Base-by-base conservation (phyloP, 2,888 invertebrate species). In the Diaprepes abbreviatus region DNA sequence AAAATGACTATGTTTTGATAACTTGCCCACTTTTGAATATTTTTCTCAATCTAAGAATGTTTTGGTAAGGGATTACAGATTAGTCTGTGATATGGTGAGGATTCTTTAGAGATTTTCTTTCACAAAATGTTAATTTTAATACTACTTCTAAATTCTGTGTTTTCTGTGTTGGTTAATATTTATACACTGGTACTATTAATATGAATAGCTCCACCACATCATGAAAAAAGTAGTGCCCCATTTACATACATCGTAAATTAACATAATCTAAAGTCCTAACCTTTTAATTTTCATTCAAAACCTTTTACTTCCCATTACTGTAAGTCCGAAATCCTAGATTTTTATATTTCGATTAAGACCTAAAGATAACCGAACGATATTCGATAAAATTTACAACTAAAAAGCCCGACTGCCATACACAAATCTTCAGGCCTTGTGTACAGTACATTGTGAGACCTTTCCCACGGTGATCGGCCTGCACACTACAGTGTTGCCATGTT, bases 391-490 rank as follows among this genome's bases (percentile, higher is more conserved):
- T 50, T 28, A 50, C 19, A 48, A 57, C 31, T 31, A 43, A 43
- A 58, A 40, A 58, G 28, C 14, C 57, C 57, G 40, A 40, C 40
- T 58, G 17, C 38, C 6, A 17, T 43, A 58, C 58, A 58, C 40
- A 58, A 58, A 58, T 58, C 40, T 35, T 57, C 58, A 31, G 40
- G 43, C 28, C 57, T 40, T 57, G 40, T 57, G 28, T 17, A 21
- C 17, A 12, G 43, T 58, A 43, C 14, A 16, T 5, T 66, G 57
- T 57, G 65, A 35, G 57, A 59, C 58, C 66, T 66, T 66, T 66
- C 66, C 66, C 66, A 66, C 66, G 66, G 59, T 63, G 54, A 54
- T 63, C 63, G 38, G 62, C 50, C 55, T 33, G 54, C 55, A 55
- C 33, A 43, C 6, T 50, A 28, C 48, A 36, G 3, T 24, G 57